Evolutionary conservation across 2,888 invertebrate genomes (phyloP).

Genomic region (Latrodectus hesperus): DNA sequence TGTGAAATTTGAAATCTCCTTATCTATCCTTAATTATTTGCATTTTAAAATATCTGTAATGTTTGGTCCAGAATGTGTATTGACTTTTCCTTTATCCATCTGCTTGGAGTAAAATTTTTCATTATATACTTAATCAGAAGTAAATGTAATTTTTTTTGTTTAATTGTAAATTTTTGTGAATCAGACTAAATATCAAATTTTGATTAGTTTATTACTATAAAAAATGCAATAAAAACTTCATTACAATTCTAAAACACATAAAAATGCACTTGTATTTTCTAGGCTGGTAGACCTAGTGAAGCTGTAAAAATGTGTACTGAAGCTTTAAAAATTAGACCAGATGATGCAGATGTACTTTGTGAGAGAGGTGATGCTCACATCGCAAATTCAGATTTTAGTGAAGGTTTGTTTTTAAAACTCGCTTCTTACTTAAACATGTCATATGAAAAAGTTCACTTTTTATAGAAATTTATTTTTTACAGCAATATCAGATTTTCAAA

Average conservation of each 20-base stretch:
- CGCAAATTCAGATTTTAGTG: slow-evolving; percentile 91
- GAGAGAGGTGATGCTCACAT: slow-evolving; percentile 95
- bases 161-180: no score
- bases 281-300: slow-evolving; percentile 83
- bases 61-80: not conserved
- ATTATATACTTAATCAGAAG: no score
- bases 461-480: slow-evolving; percentile 71
- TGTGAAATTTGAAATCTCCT: no score
- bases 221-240: no score
- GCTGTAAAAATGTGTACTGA: slow-evolving; percentile 86
- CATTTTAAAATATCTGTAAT: no score
- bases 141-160: no score
- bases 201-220: no score
- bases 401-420: slow-evolving; percentile 77
- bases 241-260: not conserved
- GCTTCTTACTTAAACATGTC: not conserved
- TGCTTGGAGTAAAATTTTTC: not conserved
- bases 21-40: no score
- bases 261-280: slow-evolving; percentile 71
- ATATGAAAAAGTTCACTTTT: not conserved
- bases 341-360: slow-evolving; percentile 85
- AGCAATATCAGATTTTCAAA: slow-evolving; percentile 91
- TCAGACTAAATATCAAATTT: no score
- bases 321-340: slow-evolving; percentile 82
- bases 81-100: not conserved